These are phyloP conservation scores for Scomberomorus guttatus DNA, from an alignment of 2,797 vertebrate species.

Conservation along the genomic window DNA sequence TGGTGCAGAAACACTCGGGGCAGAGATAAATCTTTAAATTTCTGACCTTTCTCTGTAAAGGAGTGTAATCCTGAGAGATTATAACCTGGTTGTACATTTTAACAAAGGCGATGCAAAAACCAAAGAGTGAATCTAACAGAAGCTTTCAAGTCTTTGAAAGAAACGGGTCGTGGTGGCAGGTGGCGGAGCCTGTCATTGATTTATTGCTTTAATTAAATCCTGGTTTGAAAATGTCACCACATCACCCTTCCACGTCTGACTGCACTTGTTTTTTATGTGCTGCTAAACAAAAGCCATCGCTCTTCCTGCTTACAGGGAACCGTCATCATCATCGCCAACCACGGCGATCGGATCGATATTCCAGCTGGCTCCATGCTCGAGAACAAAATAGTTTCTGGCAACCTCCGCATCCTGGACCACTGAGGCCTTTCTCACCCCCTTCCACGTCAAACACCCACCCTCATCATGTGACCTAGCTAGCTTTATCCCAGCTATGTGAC, in stretches of 20 bases:
- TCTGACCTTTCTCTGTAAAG: not conserved
- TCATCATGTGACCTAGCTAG: conserved; percentile 48
- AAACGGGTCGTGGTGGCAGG: not conserved
- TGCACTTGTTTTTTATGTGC: not conserved
- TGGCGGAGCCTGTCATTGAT: conserved; percentile 9
- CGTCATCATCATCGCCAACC: conserved; percentile 99
- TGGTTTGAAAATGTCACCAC: conserved; percentile 1
- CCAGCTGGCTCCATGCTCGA: conserved; percentile 95
- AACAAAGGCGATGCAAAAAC: not conserved
- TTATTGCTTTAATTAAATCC: conserved; percentile 33
- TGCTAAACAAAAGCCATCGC: not conserved
- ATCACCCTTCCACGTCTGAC: not conserved
- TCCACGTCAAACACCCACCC: not conserved
- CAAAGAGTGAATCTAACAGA: not conserved
- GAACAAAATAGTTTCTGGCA: conserved; percentile 99
- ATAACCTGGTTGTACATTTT: not conserved
- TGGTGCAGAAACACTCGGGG: not conserved
- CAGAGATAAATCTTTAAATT: not conserved
- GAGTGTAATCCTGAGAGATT: not conserved
- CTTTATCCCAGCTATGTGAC: conserved; percentile 64
- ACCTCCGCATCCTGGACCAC: conserved; percentile 98
- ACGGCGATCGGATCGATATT: conserved; percentile 97
- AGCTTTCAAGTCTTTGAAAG: not conserved
- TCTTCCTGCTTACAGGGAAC: conserved; percentile 88
- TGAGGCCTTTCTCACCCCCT: conserved; percentile 75